Evolutionary conservation across 1,140 invertebrate species (phyloP).

Genomic region (Trachymyrmex cornetzi): DNA sequence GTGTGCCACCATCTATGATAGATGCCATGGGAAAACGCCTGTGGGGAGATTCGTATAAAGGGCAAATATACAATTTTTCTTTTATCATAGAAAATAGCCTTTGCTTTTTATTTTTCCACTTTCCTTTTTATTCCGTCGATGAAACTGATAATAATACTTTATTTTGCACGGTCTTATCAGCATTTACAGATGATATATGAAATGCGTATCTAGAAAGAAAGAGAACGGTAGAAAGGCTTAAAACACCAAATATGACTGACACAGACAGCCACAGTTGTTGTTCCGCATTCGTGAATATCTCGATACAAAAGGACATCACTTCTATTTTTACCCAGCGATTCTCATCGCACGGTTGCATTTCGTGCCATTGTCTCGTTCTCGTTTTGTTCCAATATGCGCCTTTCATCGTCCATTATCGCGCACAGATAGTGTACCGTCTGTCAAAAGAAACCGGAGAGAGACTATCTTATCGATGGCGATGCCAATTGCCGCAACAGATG

Average conservation of each 20-base stretch:
- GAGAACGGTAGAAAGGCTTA: not conserved
- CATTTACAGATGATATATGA: conserved; percentile 1
- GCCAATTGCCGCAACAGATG: conserved; percentile 44
- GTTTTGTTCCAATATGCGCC: conserved; percentile 45
- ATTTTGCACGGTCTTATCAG: not conserved
- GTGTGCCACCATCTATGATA: conserved; percentile 15
- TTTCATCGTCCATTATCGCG: conserved; percentile 45
- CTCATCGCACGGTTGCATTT: conserved; percentile 43
- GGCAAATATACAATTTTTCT: conserved; percentile 16
- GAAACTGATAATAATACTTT: not conserved
- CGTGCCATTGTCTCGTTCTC: conserved; percentile 44
- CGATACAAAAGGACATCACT: conserved; percentile 39
- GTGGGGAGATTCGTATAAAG: conserved; percentile 3
- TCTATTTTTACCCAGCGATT: conserved; percentile 47
- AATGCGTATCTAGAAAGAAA: not conserved
- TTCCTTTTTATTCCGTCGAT: not conserved
- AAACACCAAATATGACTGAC: not conserved
- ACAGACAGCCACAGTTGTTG: not conserved
- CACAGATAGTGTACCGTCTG: conserved; percentile 22
- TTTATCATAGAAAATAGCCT: not conserved
- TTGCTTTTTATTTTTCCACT: not conserved
- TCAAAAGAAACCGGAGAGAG: conserved; percentile 24
- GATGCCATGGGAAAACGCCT: conserved; percentile 24
- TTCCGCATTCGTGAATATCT: not conserved
- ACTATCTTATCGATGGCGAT: conserved; percentile 38